These are phyloP conservation scores for Elephantulus edwardii DNA, from an alignment of 2,113 vertebrate species.

Conservation along the genomic window DNA sequence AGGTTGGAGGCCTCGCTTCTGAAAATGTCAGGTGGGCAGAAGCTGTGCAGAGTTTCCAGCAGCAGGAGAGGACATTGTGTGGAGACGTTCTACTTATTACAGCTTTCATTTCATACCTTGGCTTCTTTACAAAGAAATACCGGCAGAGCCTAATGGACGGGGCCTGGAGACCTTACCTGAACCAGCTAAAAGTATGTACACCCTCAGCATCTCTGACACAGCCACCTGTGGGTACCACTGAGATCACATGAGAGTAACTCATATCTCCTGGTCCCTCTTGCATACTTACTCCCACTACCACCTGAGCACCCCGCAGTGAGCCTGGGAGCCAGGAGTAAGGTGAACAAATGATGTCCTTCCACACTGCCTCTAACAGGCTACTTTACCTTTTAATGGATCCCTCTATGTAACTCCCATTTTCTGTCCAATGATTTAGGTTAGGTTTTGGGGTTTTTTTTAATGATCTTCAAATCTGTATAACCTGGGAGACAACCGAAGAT, in stretches of 20 bases:
- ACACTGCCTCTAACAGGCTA: neutral
- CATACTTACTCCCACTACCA: too few species aligned
- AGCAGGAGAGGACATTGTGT: slow-evolving; percentile 91
- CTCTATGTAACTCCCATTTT: neutral
- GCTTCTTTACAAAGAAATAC: slow-evolving; percentile 94
- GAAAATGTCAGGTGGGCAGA: slow-evolving; percentile 96
- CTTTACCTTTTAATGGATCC: too few species aligned
- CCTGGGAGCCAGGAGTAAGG: neutral
- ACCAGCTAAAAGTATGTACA: slow-evolving; percentile 87
- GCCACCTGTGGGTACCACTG: neutral
- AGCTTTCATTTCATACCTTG: slow-evolving; percentile 95
- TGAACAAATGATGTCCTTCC: fast-evolving
- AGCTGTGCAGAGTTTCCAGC: slow-evolving; percentile 87
- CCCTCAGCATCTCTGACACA: neutral
- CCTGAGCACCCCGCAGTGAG: neutral
- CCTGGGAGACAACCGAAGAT: neutral
- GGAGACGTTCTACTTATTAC: slow-evolving; percentile 93
- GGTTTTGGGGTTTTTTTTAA: neutral
- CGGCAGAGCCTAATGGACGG: slow-evolving; percentile 91
- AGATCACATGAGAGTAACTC: neutral
- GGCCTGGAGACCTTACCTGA: slow-evolving; percentile 91
- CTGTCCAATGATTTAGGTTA: too few species aligned
- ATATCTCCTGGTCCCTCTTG: neutral
- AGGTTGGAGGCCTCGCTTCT: slow-evolving; percentile 94
- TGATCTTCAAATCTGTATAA: neutral